A percentile compares a stretch with the other conserved stretches of the same genome.
Evolutionary conservation across 2,888 invertebrate species (phyloP).

Genomic region (Acrobasis repandana): DNA sequence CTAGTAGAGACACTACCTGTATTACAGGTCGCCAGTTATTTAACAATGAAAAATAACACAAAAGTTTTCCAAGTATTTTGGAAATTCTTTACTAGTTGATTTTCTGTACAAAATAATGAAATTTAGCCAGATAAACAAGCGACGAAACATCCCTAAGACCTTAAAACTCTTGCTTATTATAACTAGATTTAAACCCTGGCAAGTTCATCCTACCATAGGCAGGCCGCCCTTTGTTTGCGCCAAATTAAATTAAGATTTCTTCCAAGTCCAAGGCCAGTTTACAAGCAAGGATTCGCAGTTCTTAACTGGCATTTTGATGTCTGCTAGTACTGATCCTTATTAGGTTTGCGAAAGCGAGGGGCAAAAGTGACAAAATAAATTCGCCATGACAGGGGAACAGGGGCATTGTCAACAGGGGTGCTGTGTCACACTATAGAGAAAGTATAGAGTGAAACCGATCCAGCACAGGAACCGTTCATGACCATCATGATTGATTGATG

Average conservation of each 20-base stretch:
- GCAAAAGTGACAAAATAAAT: constrained; percentile 55
- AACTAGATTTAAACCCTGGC: constrained; percentile 36
- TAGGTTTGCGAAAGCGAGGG: constrained; percentile 59
- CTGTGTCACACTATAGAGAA: constrained; percentile 19
- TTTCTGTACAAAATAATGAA: background rate
- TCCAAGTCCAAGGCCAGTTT: constrained; percentile 46
- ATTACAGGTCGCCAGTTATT: too few relatives aligned
- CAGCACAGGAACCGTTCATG: too few relatives aligned
- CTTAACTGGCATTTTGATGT: constrained; percentile 52
- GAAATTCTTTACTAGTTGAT: too few relatives aligned
- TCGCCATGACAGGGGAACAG: constrained; percentile 50
- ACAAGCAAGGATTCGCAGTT: constrained; percentile 47
- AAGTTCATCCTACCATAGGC: constrained; percentile 48
- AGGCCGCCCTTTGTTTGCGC: constrained; percentile 51
- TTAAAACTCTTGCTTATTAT: constrained; percentile 30
- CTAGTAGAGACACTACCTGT: too few relatives aligned
- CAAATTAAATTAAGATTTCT: constrained; percentile 68
- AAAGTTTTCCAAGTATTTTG: too few relatives aligned
- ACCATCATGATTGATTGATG: too few relatives aligned
- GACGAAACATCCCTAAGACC: background rate
- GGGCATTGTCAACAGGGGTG: constrained; percentile 50
- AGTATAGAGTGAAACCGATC: background rate
- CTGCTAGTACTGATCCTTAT: constrained; percentile 64
- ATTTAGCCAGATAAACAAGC: background rate
- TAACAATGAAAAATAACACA: too few relatives aligned